phyloP scores from a whole-genome alignment of 2,888 invertebrate species.

The Andrena fulva region DNA sequence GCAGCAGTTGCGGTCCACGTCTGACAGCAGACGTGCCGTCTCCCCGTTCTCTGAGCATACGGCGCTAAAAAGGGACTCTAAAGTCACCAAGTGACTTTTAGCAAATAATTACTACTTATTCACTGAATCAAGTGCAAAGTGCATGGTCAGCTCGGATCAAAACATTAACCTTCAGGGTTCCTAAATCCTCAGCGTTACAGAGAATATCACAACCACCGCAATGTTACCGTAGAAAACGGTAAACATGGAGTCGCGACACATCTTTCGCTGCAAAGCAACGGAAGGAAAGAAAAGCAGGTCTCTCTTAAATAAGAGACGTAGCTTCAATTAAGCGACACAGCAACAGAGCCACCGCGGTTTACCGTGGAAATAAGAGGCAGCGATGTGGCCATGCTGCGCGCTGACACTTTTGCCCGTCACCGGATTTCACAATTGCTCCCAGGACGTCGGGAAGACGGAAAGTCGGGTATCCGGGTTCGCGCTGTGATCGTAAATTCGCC shows the following conservation, averaged over 20 bases:
- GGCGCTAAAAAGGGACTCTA: too few relatives aligned
- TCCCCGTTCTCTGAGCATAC: too few relatives aligned
- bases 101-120: too few relatives aligned
- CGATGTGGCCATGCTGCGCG: not conserved
- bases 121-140: too few relatives aligned
- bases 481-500: conserved; percentile 54
- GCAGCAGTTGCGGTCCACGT: too few relatives aligned
- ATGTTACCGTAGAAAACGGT: not conserved
- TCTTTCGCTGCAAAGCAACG: not conserved
- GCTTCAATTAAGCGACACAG: not conserved
- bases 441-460: conserved; percentile 18
- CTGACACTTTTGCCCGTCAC: conserved; percentile 3
- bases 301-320: not conserved
- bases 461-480: conserved; percentile 51
- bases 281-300: not conserved
- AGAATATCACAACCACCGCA: too few relatives aligned
- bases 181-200: too few relatives aligned
- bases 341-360: not conserved
- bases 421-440: not conserved
- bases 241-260: not conserved
- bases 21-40: too few relatives aligned
- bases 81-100: too few relatives aligned
- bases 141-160: too few relatives aligned
- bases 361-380: not conserved
- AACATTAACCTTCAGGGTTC: too few relatives aligned